Evolutionary conservation across 2,797 vertebrate species (phyloP), one percentile per base, ranked within the genome.

Genomic region (Fundulus diaphanus): DNA sequence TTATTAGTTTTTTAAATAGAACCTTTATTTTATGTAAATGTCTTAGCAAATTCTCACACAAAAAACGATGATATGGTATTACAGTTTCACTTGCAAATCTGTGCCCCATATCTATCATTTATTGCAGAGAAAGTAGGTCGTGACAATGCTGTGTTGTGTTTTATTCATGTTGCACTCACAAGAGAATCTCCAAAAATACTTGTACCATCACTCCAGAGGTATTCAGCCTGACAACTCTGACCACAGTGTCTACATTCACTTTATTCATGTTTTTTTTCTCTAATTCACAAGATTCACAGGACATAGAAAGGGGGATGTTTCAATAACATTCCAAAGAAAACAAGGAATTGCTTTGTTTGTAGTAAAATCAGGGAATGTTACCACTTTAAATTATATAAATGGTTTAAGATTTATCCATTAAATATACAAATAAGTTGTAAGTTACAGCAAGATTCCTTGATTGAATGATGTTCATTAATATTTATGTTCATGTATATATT

Each of bases 111-210:
- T 88, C 77, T 69, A 68, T 74, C 75, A 67, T 67, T 69, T 42
- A 71, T 68, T 35, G 48, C 54, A 59, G 29, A 76, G 65, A 79
- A 84, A 82, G 80, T 77, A 80, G 84, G 79, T 65, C 84, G 73
- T 61, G 77, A 68, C 56, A 76, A 31, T 69, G 59, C 46, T 57
- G 35, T 59, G 49, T 35, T 77, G 54, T 82, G 46, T 78, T 74
- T 77, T 82, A 84, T 84, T 84, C 56, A 82, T 85, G 52, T 78
- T 42, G 42, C 37, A 40, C 37, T 78, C 79, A 61, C 76, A 76
- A 7, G 74, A 81, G 69, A 73, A 75, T 7, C 57, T 72, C 66
- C 74, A 75, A 70, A 77, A 82, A 79, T 73, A 80, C 56, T 73
- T 65, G 33, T 73, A 71, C 33, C 73, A 31, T 81, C 42, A 66